A percentile compares a stretch with the other conserved stretches of the same genome.
Evolutionary conservation across 2,797 vertebrate genomes (phyloP).

Genomic region (Chiloscyllium punctatum): DNA sequence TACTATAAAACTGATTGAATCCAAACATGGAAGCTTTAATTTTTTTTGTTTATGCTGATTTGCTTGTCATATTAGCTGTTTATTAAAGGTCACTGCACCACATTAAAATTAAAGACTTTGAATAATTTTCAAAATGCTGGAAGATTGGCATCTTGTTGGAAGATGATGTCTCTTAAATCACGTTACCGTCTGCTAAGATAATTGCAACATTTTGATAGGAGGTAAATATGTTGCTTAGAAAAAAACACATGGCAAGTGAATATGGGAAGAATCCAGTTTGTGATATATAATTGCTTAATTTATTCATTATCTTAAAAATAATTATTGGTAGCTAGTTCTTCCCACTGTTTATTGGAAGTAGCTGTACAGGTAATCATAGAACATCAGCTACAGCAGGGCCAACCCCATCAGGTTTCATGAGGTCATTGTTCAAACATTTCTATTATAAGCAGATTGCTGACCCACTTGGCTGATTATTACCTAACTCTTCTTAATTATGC

Average conservation of each 20-base stretch:
- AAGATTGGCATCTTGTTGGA: not conserved
- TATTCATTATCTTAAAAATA: not conserved
- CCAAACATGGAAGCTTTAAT: not conserved
- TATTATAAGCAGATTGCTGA: constrained; percentile 7
- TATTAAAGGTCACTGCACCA: constrained; percentile 1
- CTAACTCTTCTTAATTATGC: not conserved
- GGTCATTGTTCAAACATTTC: not conserved
- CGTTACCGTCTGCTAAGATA: not conserved
- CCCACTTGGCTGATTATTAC: not conserved
- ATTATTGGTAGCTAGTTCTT: not conserved
- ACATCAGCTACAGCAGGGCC: not conserved
- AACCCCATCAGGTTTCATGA: not conserved
- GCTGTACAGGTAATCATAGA: not conserved
- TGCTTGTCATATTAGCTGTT: not conserved
- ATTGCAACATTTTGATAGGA: not conserved
- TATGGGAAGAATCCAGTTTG: not conserved
- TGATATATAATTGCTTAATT: not conserved
- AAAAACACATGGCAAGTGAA: not conserved
- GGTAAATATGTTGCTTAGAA: not conserved
- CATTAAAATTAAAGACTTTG: constrained; percentile 6
- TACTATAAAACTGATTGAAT: not conserved
- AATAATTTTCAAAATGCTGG: not conserved
- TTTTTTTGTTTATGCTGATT: not conserved
- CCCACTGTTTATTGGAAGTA: not conserved
- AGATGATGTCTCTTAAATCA: not conserved